Evolutionary conservation across 2,113 vertebrate genomes (phyloP).

Genomic region (Thinocorus orbignyianus): DNA sequence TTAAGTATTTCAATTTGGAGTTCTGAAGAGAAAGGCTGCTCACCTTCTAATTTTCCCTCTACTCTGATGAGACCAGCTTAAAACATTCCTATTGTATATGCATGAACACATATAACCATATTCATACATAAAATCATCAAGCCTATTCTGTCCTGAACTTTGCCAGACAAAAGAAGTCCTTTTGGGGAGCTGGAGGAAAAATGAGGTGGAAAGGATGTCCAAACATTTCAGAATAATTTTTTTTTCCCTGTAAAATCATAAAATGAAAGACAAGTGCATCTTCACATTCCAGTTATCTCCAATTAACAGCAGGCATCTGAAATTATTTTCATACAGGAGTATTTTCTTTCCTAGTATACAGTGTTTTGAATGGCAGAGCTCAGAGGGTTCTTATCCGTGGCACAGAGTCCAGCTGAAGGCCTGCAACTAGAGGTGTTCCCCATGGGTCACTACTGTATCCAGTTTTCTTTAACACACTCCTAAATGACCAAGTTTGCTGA

Average conservation of each 20-base stretch:
- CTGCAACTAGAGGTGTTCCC: not conserved
- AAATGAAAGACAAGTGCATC: not conserved
- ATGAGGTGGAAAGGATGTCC: not conserved
- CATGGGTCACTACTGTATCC: not conserved
- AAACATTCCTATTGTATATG: not conserved
- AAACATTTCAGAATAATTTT: not conserved
- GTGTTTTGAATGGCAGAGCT: not conserved
- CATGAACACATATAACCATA: rapidly evolving
- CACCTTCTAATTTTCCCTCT: not conserved
- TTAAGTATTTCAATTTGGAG: not conserved
- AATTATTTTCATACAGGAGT: not conserved
- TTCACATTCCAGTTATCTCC: not conserved
- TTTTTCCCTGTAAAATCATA: not conserved
- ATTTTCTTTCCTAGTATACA: rapidly evolving
- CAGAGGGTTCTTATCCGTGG: not conserved
- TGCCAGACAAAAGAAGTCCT: not conserved
- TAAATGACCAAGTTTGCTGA: not conserved
- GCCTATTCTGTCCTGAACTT: not conserved
- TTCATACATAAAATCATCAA: not conserved
- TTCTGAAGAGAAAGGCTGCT: not conserved
- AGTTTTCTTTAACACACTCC: not conserved
- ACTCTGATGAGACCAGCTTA: not conserved
- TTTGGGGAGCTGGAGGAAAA: not conserved
- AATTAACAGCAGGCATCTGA: not conserved
- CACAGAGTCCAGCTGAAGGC: not conserved